These are phyloP conservation scores for Patella vulgata DNA, from an alignment of 1,140 invertebrate species.

Conservation along the genomic window DNA sequence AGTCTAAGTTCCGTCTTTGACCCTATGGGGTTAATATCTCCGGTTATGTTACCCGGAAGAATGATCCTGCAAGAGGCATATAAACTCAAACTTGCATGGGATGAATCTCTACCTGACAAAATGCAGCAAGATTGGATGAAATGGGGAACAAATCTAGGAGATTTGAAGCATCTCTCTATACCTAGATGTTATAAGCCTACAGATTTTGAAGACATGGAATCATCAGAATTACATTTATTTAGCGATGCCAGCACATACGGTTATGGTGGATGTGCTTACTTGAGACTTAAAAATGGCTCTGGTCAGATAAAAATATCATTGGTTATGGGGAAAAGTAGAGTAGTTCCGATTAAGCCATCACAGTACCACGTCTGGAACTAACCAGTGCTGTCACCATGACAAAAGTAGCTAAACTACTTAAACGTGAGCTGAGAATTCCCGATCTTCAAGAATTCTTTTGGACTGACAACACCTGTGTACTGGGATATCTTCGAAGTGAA, in stretches of 20 bases:
- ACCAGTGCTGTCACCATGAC: slow-evolving; percentile 27
- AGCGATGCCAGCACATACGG: slow-evolving; percentile 38
- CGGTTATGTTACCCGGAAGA: slow-evolving; percentile 33
- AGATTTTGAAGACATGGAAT: slow-evolving; percentile 21
- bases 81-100: slow-evolving; percentile 20
- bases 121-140: slow-evolving; percentile 11
- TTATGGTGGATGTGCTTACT: slow-evolving; percentile 41
- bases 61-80: slow-evolving; percentile 37
- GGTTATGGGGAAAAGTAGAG: slow-evolving; percentile 34
- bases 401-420: slow-evolving; percentile 16
- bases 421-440: slow-evolving; percentile 12
- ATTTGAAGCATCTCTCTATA: slow-evolving; percentile 11
- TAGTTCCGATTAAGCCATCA: slow-evolving; percentile 26
- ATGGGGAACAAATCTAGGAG: slow-evolving; percentile 19
- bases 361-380: slow-evolving; percentile 31
- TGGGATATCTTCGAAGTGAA: slow-evolving; percentile 24
- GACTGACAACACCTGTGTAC: slow-evolving; percentile 26
- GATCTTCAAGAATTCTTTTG: slow-evolving; percentile 22
- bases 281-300: slow-evolving; percentile 17
- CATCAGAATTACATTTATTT: slow-evolving; percentile 35
- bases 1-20: slow-evolving; percentile 40
- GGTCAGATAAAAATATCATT: slow-evolving; percentile 29
- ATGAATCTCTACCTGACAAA: slow-evolving; percentile 21
- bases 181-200: slow-evolving; percentile 26
- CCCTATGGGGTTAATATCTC: slow-evolving; percentile 38